A percentile compares a stretch with the other conserved stretches of the same genome.
Evolutionary conservation across 2,888 invertebrate genomes (phyloP).

Genomic region (Fabriciana adippe): DNA sequence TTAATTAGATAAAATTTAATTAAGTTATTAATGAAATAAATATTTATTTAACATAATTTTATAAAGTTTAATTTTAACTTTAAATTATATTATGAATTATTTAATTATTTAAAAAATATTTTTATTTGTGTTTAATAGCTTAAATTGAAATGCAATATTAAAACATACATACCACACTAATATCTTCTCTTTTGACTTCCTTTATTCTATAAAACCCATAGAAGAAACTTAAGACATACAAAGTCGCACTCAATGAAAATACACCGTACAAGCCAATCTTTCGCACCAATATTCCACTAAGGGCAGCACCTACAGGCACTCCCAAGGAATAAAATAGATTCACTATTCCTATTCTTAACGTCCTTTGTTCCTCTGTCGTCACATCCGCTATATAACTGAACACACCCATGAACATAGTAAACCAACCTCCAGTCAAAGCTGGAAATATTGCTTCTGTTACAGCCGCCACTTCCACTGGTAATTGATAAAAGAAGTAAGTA

Average conservation of each 20-base stretch:
- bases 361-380: conserved; percentile 91
- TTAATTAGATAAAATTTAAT: not conserved
- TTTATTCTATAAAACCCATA: conserved; percentile 88
- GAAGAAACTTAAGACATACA: conserved; percentile 88
- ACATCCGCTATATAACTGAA: conserved; percentile 95
- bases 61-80: no score
- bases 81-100: no score
- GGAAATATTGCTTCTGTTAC: conserved; percentile 91
- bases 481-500: conserved; percentile 89
- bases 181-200: conserved; percentile 81
- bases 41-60: no score
- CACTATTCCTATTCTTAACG: conserved; percentile 92
- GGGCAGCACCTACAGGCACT: conserved; percentile 93
- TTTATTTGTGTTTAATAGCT: no score
- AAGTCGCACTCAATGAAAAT: conserved; percentile 88
- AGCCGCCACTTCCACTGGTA: conserved; percentile 91
- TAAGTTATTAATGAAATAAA: no score
- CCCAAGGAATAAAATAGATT: conserved; percentile 95
- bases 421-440: conserved; percentile 92
- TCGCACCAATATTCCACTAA: conserved; percentile 89
- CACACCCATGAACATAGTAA: conserved; percentile 94
- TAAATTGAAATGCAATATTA: no score
- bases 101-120: no score
- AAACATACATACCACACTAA: conserved; percentile 60
- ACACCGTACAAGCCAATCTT: conserved; percentile 92